These are phyloP conservation scores for Protodeltote pygarga DNA, from an alignment of 2,888 invertebrate genomes.

Conservation along the genomic window DNA sequence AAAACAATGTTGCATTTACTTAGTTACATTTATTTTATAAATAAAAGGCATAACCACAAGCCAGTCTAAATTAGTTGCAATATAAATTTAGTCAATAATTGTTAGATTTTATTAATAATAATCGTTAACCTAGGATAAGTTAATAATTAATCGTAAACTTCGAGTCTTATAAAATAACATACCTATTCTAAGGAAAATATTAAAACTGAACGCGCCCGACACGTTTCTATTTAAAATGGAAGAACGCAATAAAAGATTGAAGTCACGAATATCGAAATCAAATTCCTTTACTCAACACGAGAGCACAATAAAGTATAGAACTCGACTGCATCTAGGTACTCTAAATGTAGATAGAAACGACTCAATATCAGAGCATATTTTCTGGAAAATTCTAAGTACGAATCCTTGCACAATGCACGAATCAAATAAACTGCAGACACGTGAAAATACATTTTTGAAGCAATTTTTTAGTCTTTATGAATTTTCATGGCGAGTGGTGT, in stretches of 20 bases:
- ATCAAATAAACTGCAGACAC: slow-evolving; percentile 33
- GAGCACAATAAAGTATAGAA: slow-evolving; percentile 27
- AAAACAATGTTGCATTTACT: too few relatives aligned
- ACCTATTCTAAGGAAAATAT: background rate
- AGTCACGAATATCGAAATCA: slow-evolving; percentile 40
- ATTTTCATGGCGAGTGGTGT: slow-evolving; percentile 19
- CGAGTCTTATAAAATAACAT: background rate
- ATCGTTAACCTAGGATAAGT: too few relatives aligned
- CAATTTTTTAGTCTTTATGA: slow-evolving; percentile 24
- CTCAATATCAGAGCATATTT: slow-evolving; percentile 30
- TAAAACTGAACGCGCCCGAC: background rate
- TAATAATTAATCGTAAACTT: too few relatives aligned
- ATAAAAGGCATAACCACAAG: too few relatives aligned
- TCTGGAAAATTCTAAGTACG: slow-evolving; percentile 15
- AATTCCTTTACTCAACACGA: slow-evolving; percentile 39
- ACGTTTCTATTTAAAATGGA: slow-evolving; percentile 1
- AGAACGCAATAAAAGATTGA: slow-evolving; percentile 13
- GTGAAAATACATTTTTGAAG: slow-evolving; percentile 31
- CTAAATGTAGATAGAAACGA: slow-evolving; percentile 4
- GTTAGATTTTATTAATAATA: too few relatives aligned
- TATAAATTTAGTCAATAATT: too few relatives aligned
- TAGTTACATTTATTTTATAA: too few relatives aligned
- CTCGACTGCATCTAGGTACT: slow-evolving; percentile 3
- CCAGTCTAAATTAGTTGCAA: too few relatives aligned
- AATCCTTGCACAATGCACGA: slow-evolving; percentile 15